A percentile compares a stretch with the other conserved stretches of the same genome.
phyloP scores from a whole-genome alignment of 2,888 invertebrate species.

The Morinoia aosen region DNA sequence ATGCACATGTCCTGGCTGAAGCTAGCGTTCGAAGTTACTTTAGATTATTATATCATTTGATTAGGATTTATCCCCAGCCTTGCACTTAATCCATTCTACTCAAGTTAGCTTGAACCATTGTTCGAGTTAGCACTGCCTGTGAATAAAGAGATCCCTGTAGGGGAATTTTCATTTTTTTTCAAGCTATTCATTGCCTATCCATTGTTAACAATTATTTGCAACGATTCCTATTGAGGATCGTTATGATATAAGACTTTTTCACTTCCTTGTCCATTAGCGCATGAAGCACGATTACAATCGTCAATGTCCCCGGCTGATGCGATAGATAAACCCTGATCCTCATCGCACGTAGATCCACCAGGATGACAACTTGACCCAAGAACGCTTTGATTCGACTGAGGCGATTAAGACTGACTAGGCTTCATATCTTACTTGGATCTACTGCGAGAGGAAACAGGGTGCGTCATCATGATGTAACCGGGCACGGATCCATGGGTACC shows the following conservation, averaged over 20 bases:
- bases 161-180: background rate
- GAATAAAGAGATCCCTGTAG: background rate
- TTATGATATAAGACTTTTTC: background rate
- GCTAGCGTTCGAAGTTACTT: background rate
- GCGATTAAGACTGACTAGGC: background rate
- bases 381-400: background rate
- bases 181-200: background rate
- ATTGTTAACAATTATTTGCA: background rate
- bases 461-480: background rate
- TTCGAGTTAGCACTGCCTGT: background rate
- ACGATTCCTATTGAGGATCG: background rate
- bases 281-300: background rate
- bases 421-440: background rate
- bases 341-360: background rate
- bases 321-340: background rate
- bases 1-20: background rate
- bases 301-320: background rate
- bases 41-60: background rate
- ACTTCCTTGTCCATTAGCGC: background rate
- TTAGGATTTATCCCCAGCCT: background rate
- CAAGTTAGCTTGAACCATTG: background rate
- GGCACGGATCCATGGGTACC: background rate
- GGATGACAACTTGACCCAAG: background rate
- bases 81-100: background rate
- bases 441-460: background rate